Evolutionary conservation across 2,888 invertebrate genomes (phyloP).

Genomic region (Cyaniris semiargus): DNA sequence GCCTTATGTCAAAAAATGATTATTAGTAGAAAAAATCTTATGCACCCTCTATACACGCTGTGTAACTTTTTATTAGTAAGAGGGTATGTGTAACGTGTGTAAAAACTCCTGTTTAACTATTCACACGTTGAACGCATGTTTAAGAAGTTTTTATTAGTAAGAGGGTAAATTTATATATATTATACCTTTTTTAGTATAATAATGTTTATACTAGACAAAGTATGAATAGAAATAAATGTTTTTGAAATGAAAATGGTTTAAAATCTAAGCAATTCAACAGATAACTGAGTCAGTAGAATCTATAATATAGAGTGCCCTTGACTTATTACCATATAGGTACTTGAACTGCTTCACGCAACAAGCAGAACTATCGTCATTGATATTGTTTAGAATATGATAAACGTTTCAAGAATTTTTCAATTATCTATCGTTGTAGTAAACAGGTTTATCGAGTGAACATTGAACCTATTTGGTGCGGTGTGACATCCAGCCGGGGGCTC

Average conservation of each 20-base stretch:
- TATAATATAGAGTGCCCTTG: background rate
- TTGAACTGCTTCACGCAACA: background rate
- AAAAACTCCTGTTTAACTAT: too few relatives aligned
- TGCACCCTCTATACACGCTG: too few relatives aligned
- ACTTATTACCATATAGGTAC: background rate
- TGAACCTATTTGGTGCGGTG: constrained; percentile 39
- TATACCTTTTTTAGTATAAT: too few relatives aligned
- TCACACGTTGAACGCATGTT: too few relatives aligned
- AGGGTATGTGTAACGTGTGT: too few relatives aligned
- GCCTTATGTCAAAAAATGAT: too few relatives aligned
- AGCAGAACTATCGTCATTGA: constrained; percentile 1
- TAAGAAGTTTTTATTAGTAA: too few relatives aligned
- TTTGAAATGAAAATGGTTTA: background rate
- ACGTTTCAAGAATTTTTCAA: constrained; percentile 9
- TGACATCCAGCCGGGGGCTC: constrained; percentile 43
- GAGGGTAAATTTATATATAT: too few relatives aligned
- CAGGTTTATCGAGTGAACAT: constrained; percentile 44
- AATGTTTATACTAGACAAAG: too few relatives aligned
- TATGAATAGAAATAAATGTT: background rate
- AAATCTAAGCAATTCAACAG: background rate
- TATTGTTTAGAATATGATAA: constrained; percentile 12
- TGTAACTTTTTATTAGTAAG: too few relatives aligned
- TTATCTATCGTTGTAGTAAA: constrained; percentile 36
- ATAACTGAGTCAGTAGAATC: background rate
- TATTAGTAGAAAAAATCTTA: too few relatives aligned